Percentiles rank a stretch among this genome's conserved stretches.
phyloP scores from a whole-genome alignment of 2,888 invertebrate genomes.

The Trissoscelio sp. region DNA sequence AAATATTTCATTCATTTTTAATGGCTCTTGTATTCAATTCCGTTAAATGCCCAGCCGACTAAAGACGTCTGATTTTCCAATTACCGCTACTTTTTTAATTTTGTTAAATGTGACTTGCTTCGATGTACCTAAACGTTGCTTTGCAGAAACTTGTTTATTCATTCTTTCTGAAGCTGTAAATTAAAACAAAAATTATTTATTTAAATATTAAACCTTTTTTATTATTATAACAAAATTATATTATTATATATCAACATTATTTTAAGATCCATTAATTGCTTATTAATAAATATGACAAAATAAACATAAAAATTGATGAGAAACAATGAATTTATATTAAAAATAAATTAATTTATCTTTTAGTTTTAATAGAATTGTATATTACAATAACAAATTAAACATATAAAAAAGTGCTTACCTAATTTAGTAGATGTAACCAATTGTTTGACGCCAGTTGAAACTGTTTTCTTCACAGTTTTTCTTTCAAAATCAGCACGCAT shows the following conservation, averaged over 20 bases:
- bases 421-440: conserved; percentile 75
- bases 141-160: conserved; percentile 78
- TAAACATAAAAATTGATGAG: too few relatives aligned
- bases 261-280: too few relatives aligned
- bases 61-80: conserved; percentile 80
- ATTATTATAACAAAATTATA: background rate
- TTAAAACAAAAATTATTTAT: conserved; percentile 2
- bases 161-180: conserved; percentile 80
- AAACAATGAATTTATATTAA: too few relatives aligned
- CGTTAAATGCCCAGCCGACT: conserved; percentile 80
- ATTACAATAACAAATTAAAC: background rate
- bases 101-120: conserved; percentile 82
- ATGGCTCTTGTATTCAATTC: background rate
- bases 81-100: conserved; percentile 76
- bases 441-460: conserved; percentile 73
- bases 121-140: conserved; percentile 78
- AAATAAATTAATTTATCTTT: too few relatives aligned
- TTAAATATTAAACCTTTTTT: conserved; percentile 39
- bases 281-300: too few relatives aligned
- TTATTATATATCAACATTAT: background rate
- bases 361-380: too few relatives aligned
- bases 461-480: conserved; percentile 74
- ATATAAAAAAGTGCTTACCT: conserved; percentile 70
- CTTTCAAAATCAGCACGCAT: conserved; percentile 82
- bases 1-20: background rate